phyloP scores from a whole-genome alignment of 2,113 vertebrate species.

The Rhodinocichla rosea region DNA sequence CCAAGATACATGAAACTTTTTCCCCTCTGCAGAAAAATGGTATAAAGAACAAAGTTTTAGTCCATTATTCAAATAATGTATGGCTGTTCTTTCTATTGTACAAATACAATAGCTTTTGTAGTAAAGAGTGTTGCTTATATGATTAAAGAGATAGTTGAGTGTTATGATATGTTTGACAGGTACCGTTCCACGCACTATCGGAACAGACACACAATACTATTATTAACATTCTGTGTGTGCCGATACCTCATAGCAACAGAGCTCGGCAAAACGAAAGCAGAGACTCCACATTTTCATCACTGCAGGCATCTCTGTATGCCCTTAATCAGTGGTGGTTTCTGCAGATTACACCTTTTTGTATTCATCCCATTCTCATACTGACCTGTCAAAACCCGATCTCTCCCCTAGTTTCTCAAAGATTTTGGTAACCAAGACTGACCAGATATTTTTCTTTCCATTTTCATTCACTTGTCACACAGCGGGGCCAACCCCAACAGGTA shows the following conservation, averaged over 20 bases:
- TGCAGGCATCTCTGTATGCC: background rate
- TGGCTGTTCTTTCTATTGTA: background rate
- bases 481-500: slow-evolving; percentile 60
- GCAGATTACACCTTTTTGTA: background rate
- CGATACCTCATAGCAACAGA: background rate
- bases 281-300: background rate
- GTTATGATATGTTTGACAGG: slow-evolving; percentile 42
- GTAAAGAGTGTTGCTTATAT: background rate
- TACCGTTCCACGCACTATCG: background rate
- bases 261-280: background rate
- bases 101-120: slow-evolving; percentile 18
- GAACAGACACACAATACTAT: slow-evolving; percentile 26
- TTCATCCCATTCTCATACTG: background rate
- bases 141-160: slow-evolving; percentile 20
- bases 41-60: slow-evolving; percentile 5
- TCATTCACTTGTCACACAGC: background rate
- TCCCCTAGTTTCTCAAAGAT: background rate
- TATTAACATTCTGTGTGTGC: background rate
- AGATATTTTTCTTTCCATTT: background rate
- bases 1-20: background rate
- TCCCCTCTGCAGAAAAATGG: background rate
- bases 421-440: background rate
- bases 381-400: background rate
- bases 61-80: background rate
- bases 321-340: background rate